phyloP scores from a whole-genome alignment of 2,113 vertebrate species.

The Gallinago media region DNA sequence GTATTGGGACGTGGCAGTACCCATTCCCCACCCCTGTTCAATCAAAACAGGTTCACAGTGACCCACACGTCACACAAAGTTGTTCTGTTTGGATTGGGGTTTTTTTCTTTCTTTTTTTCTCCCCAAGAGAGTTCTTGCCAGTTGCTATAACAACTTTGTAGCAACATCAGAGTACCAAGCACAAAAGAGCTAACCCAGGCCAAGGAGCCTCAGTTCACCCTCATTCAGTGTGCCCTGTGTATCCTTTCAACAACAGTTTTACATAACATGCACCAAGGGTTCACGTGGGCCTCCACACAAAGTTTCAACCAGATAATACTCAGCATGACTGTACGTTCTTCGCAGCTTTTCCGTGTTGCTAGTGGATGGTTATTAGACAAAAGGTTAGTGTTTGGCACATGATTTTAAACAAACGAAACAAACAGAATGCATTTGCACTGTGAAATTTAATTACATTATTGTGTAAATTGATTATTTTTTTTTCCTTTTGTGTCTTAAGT shows the following conservation, averaged over 20 bases:
- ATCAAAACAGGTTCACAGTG: neutral
- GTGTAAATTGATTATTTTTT: neutral
- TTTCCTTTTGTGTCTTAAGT: neutral
- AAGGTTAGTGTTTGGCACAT: neutral
- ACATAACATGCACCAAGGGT: rapidly evolving
- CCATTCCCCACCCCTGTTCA: neutral
- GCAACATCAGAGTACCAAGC: neutral
- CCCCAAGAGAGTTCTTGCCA: neutral
- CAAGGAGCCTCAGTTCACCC: neutral
- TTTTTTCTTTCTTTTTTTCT: rapidly evolving
- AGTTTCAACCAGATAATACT: neutral
- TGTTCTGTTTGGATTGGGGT: rapidly evolving
- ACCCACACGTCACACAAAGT: neutral
- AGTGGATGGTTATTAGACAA: neutral
- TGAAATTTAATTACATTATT: neutral
- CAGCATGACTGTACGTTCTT: neutral
- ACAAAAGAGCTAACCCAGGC: neutral
- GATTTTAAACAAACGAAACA: neutral
- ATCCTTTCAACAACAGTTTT: neutral
- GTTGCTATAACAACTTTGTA: neutral
- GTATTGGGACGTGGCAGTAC: rapidly evolving
- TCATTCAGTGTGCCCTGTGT: neutral
- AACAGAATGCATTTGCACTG: neutral
- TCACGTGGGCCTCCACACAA: rapidly evolving
- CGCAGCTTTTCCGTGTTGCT: neutral